Base-by-base conservation (phyloP, 2,113 vertebrate genomes). In the Myodes glareolus region DNA sequence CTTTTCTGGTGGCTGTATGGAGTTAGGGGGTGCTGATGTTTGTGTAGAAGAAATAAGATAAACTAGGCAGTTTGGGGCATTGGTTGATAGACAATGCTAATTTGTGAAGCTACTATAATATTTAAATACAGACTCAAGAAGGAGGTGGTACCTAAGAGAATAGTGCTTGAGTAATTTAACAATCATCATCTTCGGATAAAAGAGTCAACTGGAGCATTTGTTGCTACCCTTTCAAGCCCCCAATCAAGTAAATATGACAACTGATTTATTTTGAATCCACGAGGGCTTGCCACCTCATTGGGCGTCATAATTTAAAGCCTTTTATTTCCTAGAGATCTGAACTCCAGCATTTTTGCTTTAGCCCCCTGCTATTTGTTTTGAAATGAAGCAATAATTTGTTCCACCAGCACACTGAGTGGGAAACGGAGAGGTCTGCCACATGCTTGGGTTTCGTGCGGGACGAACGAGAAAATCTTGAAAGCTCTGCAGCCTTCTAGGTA, bases 41-140 rank as follows among this genome's bases (percentile, higher is more conserved):
- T 99, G 99, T 98, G 98, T 98, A 99, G 99, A 98, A 97, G 98
- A 99, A 99, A 99, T 99, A 99, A 99, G 99, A 99, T 99, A 99
- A 99, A 99, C 98, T 99, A 99, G 99, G 98, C 98, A 99, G 98
- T 99, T 99, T 99, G 98, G 99, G 98, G 98, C 98, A 98, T 97
- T 99, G 98, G 99, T 99, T 99, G 99, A 99, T 99, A 99, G 99
- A 98, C 98, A 99, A 98, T 98, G 98, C 98, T 99, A 99, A 98
- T 99, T 99, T 99, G 98, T 98, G 98, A 97, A 97, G 98, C 97
- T 97, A 98, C 99, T 98, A 97, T 98, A 98, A 98, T 99, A 99
- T 99, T 99, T 98, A 99, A 98, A 99, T 99, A 98, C 98, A 97
- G 90, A 98, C 98, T 98, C 98, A 97, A 98, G 98, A 98, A 98